Conservation (phyloP, 2,113 vertebrate genomes). For the Etheostoma cragini region DNA sequence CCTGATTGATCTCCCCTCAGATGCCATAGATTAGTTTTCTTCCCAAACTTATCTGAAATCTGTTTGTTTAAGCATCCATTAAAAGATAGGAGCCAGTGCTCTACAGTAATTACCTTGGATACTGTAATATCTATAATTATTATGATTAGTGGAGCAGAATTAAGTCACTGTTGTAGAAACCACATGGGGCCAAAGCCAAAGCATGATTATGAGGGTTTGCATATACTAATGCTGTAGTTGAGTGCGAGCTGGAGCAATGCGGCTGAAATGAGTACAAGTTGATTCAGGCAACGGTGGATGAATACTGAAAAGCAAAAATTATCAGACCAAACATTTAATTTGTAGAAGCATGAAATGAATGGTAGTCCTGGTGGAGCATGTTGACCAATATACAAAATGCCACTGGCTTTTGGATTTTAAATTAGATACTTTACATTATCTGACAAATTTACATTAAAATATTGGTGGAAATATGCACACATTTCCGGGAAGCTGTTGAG, state of each 20-base stretch:
- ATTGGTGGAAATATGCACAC: slow-evolving; percentile 45
- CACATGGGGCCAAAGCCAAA: slow-evolving; percentile 58
- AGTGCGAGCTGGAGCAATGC: slow-evolving; percentile 30
- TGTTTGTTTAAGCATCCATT: slow-evolving; percentile 82
- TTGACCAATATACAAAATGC: slow-evolving; percentile 31
- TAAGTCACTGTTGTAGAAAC: slow-evolving; percentile 66
- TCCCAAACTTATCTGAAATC: slow-evolving; percentile 76
- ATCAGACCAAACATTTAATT: slow-evolving; percentile 24
- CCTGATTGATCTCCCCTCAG: slow-evolving; percentile 83
- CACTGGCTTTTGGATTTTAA: slow-evolving; percentile 30
- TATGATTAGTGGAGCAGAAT: slow-evolving; percentile 77
- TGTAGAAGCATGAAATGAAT: slow-evolving; percentile 40
- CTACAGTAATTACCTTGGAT: slow-evolving; percentile 74
- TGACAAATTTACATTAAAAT: slow-evolving; percentile 21
- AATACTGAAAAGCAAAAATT: slow-evolving; percentile 41
- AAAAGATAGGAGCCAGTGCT: slow-evolving; percentile 63
- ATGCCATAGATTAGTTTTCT: slow-evolving; percentile 78
- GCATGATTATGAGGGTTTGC: slow-evolving; percentile 58
- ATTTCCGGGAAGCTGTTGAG: slow-evolving; percentile 36
- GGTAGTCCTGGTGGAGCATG: slow-evolving; percentile 27
- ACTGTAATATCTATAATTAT: slow-evolving; percentile 78
- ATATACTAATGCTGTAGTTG: slow-evolving; percentile 33
- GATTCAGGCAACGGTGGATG: slow-evolving; percentile 38
- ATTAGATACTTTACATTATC: slow-evolving; percentile 33
- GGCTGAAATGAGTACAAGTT: slow-evolving; percentile 29